Evolutionary conservation across 2,888 invertebrate species (phyloP).

Genomic region (Diachrysia chrysitis): DNA sequence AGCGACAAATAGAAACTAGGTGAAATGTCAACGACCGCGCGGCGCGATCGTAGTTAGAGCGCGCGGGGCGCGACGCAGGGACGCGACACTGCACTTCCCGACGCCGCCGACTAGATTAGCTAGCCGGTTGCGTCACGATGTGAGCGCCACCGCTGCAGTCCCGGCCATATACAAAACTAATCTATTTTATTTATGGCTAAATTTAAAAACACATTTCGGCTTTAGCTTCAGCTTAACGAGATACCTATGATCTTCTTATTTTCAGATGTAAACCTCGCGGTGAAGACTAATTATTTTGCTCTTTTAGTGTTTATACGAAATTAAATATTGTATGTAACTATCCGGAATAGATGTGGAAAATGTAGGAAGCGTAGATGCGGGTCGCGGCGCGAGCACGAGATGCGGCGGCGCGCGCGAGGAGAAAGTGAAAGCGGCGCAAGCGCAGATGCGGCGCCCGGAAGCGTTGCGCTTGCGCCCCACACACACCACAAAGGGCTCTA

Average conservation of each 20-base stretch:
- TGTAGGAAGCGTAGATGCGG: constrained; percentile 77
- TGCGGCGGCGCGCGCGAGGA: constrained; percentile 77
- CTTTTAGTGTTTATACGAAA: constrained; percentile 38
- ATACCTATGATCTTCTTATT: constrained; percentile 27
- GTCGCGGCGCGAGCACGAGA: constrained; percentile 75
- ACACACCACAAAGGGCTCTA: constrained; percentile 77
- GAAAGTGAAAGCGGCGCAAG: constrained; percentile 87
- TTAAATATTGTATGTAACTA: constrained; percentile 67
- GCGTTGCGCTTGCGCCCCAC: constrained; percentile 73
- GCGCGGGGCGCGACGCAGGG: constrained; percentile 85
- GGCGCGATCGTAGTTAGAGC: constrained; percentile 81
- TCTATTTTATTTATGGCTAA: constrained; percentile 68
- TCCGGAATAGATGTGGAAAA: constrained; percentile 77
- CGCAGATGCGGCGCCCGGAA: constrained; percentile 87
- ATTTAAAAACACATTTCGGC: constrained; percentile 49
- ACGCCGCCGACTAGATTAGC: constrained; percentile 89
- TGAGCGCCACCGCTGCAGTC: constrained; percentile 72
- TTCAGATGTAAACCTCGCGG: constrained; percentile 28
- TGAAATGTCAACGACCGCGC: constrained; percentile 88
- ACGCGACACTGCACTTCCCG: constrained; percentile 90
- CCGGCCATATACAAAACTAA: constrained; percentile 74
- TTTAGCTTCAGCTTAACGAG: constrained; percentile 40
- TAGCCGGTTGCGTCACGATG: constrained; percentile 88
- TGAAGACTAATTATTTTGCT: constrained; percentile 29
- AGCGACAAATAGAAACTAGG: constrained; percentile 88